Percentiles rank a stretch among this genome's conserved stretches.
Conservation (phyloP, 2,797 vertebrate genomes). For the Gastrophryne carolinensis region DNA sequence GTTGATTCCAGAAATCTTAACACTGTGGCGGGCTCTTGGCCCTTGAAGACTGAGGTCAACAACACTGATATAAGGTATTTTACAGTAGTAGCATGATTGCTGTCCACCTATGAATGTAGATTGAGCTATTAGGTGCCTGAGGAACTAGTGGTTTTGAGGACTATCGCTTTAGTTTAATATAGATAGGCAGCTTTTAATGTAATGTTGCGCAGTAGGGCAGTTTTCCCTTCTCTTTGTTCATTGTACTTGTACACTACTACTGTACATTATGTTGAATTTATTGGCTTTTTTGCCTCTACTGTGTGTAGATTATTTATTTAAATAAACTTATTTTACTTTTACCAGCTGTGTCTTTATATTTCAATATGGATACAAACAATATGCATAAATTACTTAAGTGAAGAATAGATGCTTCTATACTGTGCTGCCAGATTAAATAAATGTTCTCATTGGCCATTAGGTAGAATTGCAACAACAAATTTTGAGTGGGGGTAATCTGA, state of each 20-base stretch:
- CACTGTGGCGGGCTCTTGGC: background rate
- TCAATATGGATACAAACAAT: no score
- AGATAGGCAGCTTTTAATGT: background rate
- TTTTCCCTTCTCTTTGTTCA: background rate
- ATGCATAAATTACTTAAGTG: no score
- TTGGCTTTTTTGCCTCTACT: conserved; percentile 1
- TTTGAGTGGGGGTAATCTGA: no score
- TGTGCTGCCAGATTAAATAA: no score
- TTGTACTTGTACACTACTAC: conserved; percentile 27
- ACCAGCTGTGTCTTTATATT: conserved; percentile 14
- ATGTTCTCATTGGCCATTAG: no score
- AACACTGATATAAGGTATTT: background rate
- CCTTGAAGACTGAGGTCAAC: background rate
- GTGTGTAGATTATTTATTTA: conserved; percentile 41
- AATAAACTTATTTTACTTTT: conserved; percentile 46
- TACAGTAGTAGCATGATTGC: background rate
- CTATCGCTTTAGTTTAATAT: background rate
- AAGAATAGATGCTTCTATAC: no score
- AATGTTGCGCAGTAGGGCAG: background rate
- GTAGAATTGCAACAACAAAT: no score
- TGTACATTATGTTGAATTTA: conserved; percentile 34
- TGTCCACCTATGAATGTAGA: background rate
- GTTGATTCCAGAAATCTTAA: background rate
- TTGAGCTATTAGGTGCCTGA: no score
- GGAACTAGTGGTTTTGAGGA: no score